phyloP scores from a whole-genome alignment of 2,113 vertebrate species.

The Pelvicachromis taeniatus region DNA sequence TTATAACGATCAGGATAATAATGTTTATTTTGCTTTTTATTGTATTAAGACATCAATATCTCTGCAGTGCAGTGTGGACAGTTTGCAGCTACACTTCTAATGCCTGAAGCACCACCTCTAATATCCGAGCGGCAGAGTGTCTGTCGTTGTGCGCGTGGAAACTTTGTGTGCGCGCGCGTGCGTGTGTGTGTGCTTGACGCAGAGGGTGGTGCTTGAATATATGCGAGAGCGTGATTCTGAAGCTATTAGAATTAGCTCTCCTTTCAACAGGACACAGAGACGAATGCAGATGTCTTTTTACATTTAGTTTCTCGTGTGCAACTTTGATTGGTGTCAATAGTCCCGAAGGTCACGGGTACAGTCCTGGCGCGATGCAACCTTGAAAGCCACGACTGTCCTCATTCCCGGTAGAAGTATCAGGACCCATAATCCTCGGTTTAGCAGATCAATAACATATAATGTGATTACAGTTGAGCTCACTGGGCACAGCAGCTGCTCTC shows the following conservation, averaged over 20 bases:
- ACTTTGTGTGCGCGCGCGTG: background rate
- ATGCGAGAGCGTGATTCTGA: background rate
- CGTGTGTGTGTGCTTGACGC: background rate
- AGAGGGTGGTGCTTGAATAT: background rate
- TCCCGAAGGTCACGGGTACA: background rate
- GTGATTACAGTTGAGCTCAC: slow-evolving; percentile 48
- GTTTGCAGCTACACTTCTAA: slow-evolving; percentile 35
- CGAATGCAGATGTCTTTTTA: background rate
- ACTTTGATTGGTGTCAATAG: background rate
- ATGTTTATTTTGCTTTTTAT: slow-evolving; percentile 81
- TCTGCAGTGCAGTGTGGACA: slow-evolving; percentile 60
- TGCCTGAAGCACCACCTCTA: slow-evolving; percentile 20
- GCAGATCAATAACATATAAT: slow-evolving; percentile 62
- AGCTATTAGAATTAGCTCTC: background rate
- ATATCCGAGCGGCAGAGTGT: background rate
- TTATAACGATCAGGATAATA: slow-evolving; percentile 79
- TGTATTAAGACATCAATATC: slow-evolving; percentile 79
- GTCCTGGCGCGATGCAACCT: background rate
- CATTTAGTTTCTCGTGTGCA: background rate
- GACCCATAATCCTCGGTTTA: slow-evolving; percentile 41
- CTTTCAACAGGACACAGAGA: background rate
- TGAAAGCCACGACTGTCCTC: background rate
- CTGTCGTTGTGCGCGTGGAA: background rate
- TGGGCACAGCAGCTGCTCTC: slow-evolving; percentile 53
- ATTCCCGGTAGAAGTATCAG: slow-evolving; percentile 12